Percentiles rank a stretch among this genome's conserved stretches.
phyloP scores from a whole-genome alignment of 2,888 invertebrate species.

The Drepanosiphum platanoidis region DNA sequence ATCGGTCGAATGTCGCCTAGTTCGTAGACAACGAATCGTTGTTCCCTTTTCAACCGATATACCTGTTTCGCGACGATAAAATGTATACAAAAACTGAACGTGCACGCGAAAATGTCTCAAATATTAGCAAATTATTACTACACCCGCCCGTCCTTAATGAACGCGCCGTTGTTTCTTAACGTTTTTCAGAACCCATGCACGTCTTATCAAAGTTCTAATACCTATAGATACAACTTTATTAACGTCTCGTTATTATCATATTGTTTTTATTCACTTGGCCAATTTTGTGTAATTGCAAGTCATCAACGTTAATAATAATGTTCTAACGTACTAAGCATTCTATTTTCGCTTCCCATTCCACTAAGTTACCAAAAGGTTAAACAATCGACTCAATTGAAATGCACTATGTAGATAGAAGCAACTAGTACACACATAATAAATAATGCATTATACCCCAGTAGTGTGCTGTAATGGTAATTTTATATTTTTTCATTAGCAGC shows the following conservation, averaged over 20 bases:
- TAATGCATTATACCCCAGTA: constrained; percentile 63
- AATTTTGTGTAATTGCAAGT: constrained; percentile 17
- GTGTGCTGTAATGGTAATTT: constrained; percentile 33
- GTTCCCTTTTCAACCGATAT: too few relatives aligned
- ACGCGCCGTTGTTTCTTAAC: too few relatives aligned
- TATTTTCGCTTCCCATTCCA: constrained; percentile 25
- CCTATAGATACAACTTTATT: neutral
- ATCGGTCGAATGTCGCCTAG: too few relatives aligned
- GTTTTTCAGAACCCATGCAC: too few relatives aligned
- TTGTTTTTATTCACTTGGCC: constrained; percentile 4
- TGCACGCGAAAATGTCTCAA: too few relatives aligned
- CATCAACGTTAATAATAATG: constrained; percentile 34
- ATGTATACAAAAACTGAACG: too few relatives aligned
- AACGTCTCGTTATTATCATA: neutral
- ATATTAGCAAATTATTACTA: too few relatives aligned
- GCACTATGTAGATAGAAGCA: constrained; percentile 34
- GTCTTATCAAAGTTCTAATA: neutral
- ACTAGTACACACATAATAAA: constrained; percentile 63
- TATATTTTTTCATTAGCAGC: neutral
- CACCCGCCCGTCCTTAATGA: too few relatives aligned
- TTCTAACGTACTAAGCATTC: constrained; percentile 3
- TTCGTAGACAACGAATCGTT: too few relatives aligned
- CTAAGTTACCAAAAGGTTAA: constrained; percentile 65
- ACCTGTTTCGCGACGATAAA: too few relatives aligned
- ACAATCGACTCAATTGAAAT: constrained; percentile 57